Evolutionary conservation across 2,888 invertebrate species (phyloP).

Genomic region (Salticus scenicus): DNA sequence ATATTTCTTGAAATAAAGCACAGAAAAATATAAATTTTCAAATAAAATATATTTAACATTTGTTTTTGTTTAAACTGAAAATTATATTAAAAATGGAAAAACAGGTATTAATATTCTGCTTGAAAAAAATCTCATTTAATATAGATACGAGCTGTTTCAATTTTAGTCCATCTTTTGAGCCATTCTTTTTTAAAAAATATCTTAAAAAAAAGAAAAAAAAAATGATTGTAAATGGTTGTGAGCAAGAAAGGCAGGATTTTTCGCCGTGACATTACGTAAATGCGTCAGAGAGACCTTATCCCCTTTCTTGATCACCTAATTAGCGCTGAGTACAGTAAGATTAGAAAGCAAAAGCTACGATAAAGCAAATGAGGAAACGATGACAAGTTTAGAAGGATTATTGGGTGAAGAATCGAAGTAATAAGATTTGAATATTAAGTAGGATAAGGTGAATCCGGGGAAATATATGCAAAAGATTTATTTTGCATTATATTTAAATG

Average conservation of each 20-base stretch:
- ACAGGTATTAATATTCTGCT: too few species aligned
- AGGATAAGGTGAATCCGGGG: neutral
- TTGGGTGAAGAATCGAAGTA: neutral
- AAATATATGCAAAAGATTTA: constrained; percentile 5
- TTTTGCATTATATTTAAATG: neutral
- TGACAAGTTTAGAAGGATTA: neutral
- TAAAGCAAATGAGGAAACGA: neutral
- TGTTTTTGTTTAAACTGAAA: too few species aligned
- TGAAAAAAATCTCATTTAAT: too few species aligned
- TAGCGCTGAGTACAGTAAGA: neutral
- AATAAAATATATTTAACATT: too few species aligned
- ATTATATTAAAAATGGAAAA: too few species aligned
- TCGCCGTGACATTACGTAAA: neutral
- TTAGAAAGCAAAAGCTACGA: neutral
- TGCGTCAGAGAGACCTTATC: neutral
- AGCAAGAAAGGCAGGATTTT: neutral
- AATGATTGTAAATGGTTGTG: too few species aligned
- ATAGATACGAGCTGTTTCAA: too few species aligned
- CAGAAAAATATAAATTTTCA: too few species aligned
- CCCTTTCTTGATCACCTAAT: neutral
- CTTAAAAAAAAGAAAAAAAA: too few species aligned
- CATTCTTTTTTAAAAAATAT: too few species aligned
- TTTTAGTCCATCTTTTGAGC: too few species aligned
- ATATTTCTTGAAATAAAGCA: too few species aligned
- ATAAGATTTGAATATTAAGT: constrained; percentile 5